phyloP scores from a whole-genome alignment of 1,140 invertebrate species.

The Galleria mellonella region DNA sequence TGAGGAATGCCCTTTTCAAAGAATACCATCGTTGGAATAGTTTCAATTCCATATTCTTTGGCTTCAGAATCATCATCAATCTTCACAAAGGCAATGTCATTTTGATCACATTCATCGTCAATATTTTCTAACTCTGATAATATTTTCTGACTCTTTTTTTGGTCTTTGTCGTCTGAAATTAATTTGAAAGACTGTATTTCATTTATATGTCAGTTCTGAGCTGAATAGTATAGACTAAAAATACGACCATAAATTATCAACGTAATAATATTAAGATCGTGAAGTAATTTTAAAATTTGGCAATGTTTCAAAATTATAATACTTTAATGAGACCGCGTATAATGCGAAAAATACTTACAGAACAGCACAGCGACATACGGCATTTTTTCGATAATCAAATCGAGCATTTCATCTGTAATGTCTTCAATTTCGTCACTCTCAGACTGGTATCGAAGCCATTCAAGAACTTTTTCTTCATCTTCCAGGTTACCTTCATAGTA shows the following conservation, averaged over 20 bases:
- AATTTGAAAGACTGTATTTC: conserved; percentile 57
- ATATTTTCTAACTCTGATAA: conserved; percentile 93
- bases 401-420: conserved; percentile 95
- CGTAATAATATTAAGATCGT: conserved; percentile 14
- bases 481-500: conserved; percentile 93
- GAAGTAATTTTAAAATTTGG: conserved; percentile 27
- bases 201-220: conserved; percentile 63
- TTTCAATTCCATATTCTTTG: conserved; percentile 91
- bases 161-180: conserved; percentile 90
- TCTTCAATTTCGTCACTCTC: conserved; percentile 95
- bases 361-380: conserved; percentile 91
- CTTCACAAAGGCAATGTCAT: conserved; percentile 94
- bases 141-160: conserved; percentile 92
- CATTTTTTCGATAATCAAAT: conserved; percentile 92
- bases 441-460: conserved; percentile 90
- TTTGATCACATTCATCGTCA: conserved; percentile 94
- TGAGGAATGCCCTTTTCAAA: conserved; percentile 92
- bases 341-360: conserved; percentile 80
- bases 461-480: conserved; percentile 92
- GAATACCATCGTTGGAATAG: conserved; percentile 86
- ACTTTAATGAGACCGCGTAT: conserved; percentile 28
- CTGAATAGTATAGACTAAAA: conserved; percentile 18
- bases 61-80: conserved; percentile 92
- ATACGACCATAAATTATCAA: conserved; percentile 10
- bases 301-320: conserved; percentile 27